Conservation (phyloP, 2,888 invertebrate genomes). For the Petrolisthes cinctipes region DNA sequence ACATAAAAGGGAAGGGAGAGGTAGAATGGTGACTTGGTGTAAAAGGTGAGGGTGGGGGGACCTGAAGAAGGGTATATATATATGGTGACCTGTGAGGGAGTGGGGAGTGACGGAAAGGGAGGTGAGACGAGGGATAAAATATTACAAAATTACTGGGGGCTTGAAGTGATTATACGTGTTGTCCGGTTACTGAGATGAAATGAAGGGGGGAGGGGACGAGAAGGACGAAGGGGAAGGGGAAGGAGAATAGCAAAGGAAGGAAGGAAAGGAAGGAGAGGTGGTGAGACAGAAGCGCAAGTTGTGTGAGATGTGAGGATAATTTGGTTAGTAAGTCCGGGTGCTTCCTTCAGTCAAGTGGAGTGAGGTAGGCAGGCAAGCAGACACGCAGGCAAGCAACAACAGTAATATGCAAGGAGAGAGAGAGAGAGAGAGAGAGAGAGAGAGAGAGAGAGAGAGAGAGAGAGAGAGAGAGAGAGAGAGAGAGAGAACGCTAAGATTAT, state of each 20-base stretch:
- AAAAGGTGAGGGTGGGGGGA: background rate
- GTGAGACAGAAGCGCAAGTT: background rate
- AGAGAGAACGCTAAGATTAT: background rate
- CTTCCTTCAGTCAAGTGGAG: no score
- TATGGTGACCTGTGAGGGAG: background rate
- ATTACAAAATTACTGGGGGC: no score
- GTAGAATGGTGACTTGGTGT: background rate
- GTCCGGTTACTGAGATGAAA: background rate
- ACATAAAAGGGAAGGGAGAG: background rate
- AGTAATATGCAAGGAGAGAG: background rate
- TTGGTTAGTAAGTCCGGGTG: conserved; percentile 1
- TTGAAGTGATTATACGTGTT: background rate
- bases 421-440: background rate
- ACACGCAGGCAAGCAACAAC: background rate
- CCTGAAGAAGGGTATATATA: background rate
- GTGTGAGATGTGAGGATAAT: background rate
- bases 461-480: no score
- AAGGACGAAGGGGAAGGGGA: background rate
- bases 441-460: background rate
- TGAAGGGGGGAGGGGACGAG: no score
- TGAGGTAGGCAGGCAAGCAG: background rate
- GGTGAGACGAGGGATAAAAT: no score
- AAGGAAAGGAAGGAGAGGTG: background rate
- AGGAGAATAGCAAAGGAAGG: background rate
- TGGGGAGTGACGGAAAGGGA: background rate